These are phyloP conservation scores for Hyposoter didymator DNA, from an alignment of 2,888 invertebrate genomes.

Conservation along the genomic window DNA sequence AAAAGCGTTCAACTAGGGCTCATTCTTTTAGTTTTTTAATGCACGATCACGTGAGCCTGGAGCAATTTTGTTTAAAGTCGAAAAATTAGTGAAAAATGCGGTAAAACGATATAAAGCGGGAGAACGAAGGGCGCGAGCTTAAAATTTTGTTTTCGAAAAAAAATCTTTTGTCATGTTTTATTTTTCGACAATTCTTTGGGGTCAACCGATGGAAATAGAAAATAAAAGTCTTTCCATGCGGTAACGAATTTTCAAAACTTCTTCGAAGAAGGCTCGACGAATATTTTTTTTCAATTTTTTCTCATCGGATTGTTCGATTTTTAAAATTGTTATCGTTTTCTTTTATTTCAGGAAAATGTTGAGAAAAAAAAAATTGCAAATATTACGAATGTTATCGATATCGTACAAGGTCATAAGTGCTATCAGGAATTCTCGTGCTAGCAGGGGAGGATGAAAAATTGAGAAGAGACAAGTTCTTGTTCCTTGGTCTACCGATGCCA, in stretches of 20 bases:
- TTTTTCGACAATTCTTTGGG: too few relatives aligned
- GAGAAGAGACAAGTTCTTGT: constrained; percentile 35
- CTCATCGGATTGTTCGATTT: background rate
- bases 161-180: background rate
- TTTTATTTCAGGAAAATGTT: background rate
- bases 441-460: constrained; percentile 36
- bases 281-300: background rate
- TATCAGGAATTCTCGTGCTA: constrained; percentile 42
- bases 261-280: background rate
- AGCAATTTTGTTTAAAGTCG: too few relatives aligned
- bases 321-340: background rate
- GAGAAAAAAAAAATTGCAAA: background rate
- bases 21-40: too few relatives aligned
- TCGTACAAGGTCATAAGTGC: background rate
- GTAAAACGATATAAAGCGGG: too few relatives aligned
- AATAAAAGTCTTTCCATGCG: too few relatives aligned
- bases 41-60: background rate
- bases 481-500: constrained; percentile 21
- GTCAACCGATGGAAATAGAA: too few relatives aligned
- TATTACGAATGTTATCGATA: background rate
- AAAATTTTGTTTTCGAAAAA: background rate
- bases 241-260: background rate
- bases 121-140: too few relatives aligned
- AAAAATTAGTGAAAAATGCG: too few relatives aligned
- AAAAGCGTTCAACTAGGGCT: too few relatives aligned